Evolutionary conservation across 2,113 vertebrate genomes (phyloP).

Genomic region (Lucifuga dentata): DNA sequence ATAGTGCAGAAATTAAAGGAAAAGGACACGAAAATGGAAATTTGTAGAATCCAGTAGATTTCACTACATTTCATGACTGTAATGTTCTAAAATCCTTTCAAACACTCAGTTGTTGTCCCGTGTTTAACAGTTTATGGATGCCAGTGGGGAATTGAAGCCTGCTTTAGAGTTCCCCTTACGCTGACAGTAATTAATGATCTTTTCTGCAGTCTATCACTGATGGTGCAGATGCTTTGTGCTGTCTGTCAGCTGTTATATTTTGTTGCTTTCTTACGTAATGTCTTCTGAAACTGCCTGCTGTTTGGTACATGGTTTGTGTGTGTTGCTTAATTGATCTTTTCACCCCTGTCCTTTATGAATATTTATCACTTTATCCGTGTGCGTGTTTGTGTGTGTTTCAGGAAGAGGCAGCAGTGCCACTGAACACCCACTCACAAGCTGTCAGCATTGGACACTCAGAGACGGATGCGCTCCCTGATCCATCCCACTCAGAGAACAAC

Average conservation of each 20-base stretch:
- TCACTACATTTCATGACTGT: constrained; percentile 21
- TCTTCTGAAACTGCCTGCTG: constrained; percentile 21
- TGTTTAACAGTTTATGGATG: background rate
- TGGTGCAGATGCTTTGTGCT: constrained; percentile 37
- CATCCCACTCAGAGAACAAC: constrained; percentile 72
- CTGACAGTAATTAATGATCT: constrained; percentile 38
- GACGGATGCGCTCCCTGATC: constrained; percentile 63
- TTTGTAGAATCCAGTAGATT: too few species aligned
- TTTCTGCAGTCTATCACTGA: constrained; percentile 26
- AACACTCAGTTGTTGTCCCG: constrained; percentile 6
- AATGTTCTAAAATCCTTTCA: constrained; percentile 17
- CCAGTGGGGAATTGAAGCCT: constrained; percentile 18
- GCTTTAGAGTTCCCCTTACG: constrained; percentile 25
- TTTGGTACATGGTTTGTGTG: constrained; percentile 26
- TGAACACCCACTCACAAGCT: constrained; percentile 78
- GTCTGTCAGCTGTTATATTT: constrained; percentile 34
- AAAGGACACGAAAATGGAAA: too few species aligned
- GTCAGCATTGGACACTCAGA: constrained; percentile 56
- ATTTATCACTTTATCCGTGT: constrained; percentile 27
- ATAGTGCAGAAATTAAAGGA: background rate
- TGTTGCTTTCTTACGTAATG: constrained; percentile 9
- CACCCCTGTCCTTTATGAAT: constrained; percentile 26
- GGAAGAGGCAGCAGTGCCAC: constrained; percentile 58
- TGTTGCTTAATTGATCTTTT: constrained; percentile 48
- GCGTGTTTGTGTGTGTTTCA: constrained; percentile 27